Base-by-base conservation (phyloP, 2,797 vertebrate genomes). In the Acrocephalus scirpaceus region DNA sequence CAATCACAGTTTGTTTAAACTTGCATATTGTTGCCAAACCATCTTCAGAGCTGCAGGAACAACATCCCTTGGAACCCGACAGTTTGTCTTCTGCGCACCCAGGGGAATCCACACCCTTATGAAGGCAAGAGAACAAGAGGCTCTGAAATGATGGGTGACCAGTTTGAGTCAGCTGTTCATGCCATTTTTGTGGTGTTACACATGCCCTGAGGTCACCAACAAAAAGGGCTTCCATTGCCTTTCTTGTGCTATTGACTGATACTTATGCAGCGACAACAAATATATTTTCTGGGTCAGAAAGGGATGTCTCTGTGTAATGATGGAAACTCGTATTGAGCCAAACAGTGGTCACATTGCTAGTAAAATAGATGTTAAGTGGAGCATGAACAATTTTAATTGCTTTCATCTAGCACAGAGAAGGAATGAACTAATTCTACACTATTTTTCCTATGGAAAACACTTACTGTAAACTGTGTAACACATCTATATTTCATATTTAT, bases 261-360 rank as follows among this genome's bases (percentile, higher is more conserved):
- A 69, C 32, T 60, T 66, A 30, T 1, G 48, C 78, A 65, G 32
- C 76, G 64, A 71, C 45, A 66, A 48, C 60, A 78, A 78, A 45
- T 7, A 5, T 1, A 18, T 57, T 87, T 72, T 69, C 36, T 67
- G 77, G 64, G n/a, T 64, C 30, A 54, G 75, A 54, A 81, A 12
- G 7, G n/a, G 11, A 56, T 70, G 69, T 17, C 16, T 44, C 66
- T 89, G 88, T 66, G 27, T 54, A 69, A 77, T 56, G 61, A 87
- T 81, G 74, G 84, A 95, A 97, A 90, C 92, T 83, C 90, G 76
- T 86, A 88, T 87, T 89, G 88, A 83, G 93, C 91, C 54, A 82
- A 94, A 96, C 10, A 34, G 36, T 58, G 21, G 80, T 81, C 82
- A 89, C 38, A 14, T 70, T 86, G 72, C 45, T 76, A 34, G 50